Evolutionary conservation across 2,797 vertebrate genomes (phyloP).

Genomic region (Eulemur mongoz): DNA sequence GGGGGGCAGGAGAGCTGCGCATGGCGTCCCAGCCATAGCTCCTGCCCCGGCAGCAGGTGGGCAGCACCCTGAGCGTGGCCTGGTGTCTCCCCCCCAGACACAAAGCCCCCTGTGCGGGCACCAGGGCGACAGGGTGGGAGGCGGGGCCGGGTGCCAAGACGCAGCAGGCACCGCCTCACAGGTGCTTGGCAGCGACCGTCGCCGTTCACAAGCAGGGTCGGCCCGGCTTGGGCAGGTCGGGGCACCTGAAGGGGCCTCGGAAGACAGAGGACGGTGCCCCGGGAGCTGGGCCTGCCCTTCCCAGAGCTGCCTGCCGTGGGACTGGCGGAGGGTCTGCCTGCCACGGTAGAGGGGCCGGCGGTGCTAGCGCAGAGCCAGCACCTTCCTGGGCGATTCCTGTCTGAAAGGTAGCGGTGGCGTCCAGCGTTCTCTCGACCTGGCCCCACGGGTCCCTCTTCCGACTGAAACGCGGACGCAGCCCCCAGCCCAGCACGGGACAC

Average conservation of each 20-base stretch:
- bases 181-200: not conserved
- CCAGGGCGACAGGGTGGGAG: too few species aligned
- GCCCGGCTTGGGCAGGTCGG: not conserved
- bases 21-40: not conserved
- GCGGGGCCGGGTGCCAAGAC: not conserved
- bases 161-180: rapidly evolving
- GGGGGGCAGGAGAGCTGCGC: not conserved
- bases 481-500: too few species aligned
- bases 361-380: not conserved
- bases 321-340: too few species aligned
- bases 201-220: not conserved
- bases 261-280: not conserved
- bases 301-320: not conserved
- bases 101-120: not conserved
- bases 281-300: not conserved
- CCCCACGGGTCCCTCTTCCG: not conserved
- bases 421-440: not conserved
- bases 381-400: not conserved
- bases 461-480: too few species aligned
- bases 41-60: not conserved
- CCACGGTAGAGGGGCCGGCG: rapidly evolving
- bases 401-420: not conserved
- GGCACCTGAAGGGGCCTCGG: not conserved
- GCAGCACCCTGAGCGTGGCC: not conserved
- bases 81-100: not conserved